Conservation (phyloP, 2,113 vertebrate species). For the Paralichthys olivaceus region DNA sequence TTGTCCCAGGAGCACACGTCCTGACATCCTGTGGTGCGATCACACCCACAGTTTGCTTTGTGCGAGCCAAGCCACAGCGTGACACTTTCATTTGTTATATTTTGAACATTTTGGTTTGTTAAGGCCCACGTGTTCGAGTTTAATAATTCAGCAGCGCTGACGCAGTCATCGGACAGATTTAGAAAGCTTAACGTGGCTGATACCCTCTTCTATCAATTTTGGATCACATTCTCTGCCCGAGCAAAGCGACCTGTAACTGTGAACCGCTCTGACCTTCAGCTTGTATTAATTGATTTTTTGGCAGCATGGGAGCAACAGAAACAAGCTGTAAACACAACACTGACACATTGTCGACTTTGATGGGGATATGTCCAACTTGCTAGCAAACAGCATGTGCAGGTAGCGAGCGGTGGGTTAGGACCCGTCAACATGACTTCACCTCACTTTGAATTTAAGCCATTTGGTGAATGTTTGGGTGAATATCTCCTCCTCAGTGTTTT, state of each 20-base stretch:
- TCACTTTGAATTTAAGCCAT: too few relatives aligned
- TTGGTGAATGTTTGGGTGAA: too few relatives aligned
- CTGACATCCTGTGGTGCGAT: neutral
- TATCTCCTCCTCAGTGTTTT: too few relatives aligned
- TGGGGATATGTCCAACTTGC: neutral
- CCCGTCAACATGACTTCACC: too few relatives aligned
- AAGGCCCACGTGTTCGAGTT: neutral
- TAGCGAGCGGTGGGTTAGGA: neutral
- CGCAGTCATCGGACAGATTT: neutral
- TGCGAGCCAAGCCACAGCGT: neutral
- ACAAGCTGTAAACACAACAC: neutral
- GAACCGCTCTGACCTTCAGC: neutral
- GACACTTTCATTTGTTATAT: neutral
- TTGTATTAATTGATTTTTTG: neutral
- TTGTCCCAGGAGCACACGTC: conserved; percentile 10
- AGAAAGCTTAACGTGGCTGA: neutral
- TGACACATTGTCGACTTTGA: neutral
- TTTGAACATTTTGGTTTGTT: neutral
- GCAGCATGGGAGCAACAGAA: neutral
- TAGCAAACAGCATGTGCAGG: neutral
- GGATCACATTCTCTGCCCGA: neutral
- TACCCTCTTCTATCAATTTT: neutral
- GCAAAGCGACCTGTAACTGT: neutral
- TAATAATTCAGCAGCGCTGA: neutral
- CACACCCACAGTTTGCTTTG: neutral